Conservation (phyloP, 2,113 vertebrate species). For the Prunella himalayana region DNA sequence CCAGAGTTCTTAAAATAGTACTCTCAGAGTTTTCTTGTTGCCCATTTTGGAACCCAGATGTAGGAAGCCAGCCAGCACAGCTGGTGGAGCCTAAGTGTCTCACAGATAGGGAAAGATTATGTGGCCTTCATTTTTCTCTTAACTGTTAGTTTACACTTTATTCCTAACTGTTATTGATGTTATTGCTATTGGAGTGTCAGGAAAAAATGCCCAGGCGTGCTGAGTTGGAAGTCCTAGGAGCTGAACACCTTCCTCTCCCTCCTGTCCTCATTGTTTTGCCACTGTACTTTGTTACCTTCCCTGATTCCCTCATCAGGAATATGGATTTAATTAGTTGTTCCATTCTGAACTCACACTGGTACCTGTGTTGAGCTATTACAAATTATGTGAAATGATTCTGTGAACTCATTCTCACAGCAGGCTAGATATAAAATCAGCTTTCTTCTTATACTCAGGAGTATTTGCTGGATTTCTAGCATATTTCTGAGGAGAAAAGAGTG, state of each 20-base stretch:
- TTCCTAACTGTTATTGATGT: not conserved
- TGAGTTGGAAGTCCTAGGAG: not conserved
- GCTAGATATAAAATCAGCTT: not conserved
- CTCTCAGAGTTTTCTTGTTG: constrained; percentile 58
- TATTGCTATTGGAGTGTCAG: constrained; percentile 21
- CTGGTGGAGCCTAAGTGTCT: constrained; percentile 62
- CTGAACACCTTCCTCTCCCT: not conserved
- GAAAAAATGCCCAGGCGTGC: not conserved
- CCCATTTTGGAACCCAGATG: constrained; percentile 67
- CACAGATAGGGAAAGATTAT: constrained; percentile 52
- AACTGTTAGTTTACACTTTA: not conserved
- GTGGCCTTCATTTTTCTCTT: constrained; percentile 3
- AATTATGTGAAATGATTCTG: not conserved
- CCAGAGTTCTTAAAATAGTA: constrained; percentile 74
- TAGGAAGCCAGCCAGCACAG: constrained; percentile 65
- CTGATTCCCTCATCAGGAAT: not conserved
- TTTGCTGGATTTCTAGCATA: not conserved
- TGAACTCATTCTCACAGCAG: not conserved
- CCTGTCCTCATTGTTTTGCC: not conserved
- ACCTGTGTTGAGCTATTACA: not conserved
- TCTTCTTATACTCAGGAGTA: not conserved
- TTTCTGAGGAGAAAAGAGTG: not conserved
- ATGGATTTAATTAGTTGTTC: not conserved
- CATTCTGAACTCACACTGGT: not conserved
- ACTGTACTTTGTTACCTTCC: not conserved